Evolutionary conservation across 1,140 invertebrate genomes (phyloP).

Genomic region (Druon quercuslanigerum): DNA sequence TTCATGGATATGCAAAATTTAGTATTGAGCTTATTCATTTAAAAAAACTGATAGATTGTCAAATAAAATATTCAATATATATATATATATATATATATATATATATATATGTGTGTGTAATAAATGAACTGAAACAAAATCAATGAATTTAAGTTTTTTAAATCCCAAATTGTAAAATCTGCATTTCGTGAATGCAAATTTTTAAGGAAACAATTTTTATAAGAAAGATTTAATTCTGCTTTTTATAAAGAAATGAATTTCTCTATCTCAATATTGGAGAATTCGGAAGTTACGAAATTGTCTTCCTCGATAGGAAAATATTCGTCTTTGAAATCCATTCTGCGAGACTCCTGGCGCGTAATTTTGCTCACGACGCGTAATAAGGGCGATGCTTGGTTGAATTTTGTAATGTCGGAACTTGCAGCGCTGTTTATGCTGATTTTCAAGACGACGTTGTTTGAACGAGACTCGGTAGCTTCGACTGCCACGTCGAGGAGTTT

Average conservation of each 20-base stretch:
- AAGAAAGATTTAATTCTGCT: too few species aligned
- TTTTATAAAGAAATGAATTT: not conserved
- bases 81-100: too few species aligned
- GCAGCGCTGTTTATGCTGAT: not conserved
- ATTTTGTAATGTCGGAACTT: not conserved
- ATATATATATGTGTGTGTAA: too few species aligned
- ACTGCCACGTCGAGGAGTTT: slow-evolving; percentile 10
- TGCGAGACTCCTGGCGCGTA: not conserved
- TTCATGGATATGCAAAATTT: too few species aligned
- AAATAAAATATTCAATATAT: too few species aligned
- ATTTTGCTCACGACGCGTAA: not conserved
- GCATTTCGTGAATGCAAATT: too few species aligned
- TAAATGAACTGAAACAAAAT: too few species aligned
- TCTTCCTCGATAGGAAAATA: slow-evolving; percentile 3
- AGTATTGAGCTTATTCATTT: too few species aligned
- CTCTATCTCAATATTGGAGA: slow-evolving; percentile 42
- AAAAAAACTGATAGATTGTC: too few species aligned
- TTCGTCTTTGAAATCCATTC: slow-evolving; percentile 3
- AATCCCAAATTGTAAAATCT: too few species aligned
- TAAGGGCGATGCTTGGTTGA: slow-evolving; percentile 1
- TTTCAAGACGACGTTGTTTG: not conserved
- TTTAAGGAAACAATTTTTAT: too few species aligned
- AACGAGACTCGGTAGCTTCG: not conserved
- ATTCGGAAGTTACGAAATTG: slow-evolving; percentile 39
- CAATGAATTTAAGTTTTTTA: too few species aligned